Percentiles rank a stretch among this genome's conserved stretches.
phyloP scores from a whole-genome alignment of 2,113 vertebrate species.

The Anthoscopus minutus region DNA sequence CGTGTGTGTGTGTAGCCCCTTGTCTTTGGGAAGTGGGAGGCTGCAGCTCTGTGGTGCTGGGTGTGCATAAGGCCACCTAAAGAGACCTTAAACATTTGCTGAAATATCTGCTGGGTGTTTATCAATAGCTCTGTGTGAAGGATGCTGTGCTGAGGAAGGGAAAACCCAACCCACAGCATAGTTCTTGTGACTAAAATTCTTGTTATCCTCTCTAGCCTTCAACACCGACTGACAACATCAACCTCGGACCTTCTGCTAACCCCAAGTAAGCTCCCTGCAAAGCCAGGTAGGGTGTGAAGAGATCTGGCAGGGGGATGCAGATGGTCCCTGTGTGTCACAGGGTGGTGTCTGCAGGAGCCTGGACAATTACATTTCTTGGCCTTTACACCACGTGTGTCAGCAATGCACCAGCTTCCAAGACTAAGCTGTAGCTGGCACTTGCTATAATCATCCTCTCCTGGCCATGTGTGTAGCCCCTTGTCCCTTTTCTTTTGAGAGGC shows the following conservation, averaged over 20 bases:
- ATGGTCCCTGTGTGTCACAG: background rate
- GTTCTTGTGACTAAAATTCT: background rate
- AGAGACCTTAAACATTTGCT: background rate
- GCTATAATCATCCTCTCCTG: background rate
- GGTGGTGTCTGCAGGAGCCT: background rate
- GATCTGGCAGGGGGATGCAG: background rate
- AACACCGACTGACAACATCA: conserved; percentile 78
- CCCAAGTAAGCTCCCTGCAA: conserved; percentile 84
- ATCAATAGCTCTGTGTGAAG: background rate
- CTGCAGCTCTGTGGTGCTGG: background rate
- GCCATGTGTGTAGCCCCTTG: background rate
- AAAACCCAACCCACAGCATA: background rate
- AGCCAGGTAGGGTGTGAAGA: background rate
- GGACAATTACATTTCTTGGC: background rate
- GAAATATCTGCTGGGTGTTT: background rate
- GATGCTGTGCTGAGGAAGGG: background rate
- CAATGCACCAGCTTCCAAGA: background rate
- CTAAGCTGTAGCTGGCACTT: background rate
- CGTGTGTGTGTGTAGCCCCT: fast-evolving
- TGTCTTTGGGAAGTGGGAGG: background rate
- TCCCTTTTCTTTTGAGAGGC: background rate
- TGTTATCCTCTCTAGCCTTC: conserved; percentile 56
- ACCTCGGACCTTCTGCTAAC: conserved; percentile 94
- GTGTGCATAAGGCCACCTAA: background rate
- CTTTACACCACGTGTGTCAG: background rate